Evolutionary conservation across 2,888 invertebrate species (phyloP).

Genomic region (Steinernema scapterisci): DNA sequence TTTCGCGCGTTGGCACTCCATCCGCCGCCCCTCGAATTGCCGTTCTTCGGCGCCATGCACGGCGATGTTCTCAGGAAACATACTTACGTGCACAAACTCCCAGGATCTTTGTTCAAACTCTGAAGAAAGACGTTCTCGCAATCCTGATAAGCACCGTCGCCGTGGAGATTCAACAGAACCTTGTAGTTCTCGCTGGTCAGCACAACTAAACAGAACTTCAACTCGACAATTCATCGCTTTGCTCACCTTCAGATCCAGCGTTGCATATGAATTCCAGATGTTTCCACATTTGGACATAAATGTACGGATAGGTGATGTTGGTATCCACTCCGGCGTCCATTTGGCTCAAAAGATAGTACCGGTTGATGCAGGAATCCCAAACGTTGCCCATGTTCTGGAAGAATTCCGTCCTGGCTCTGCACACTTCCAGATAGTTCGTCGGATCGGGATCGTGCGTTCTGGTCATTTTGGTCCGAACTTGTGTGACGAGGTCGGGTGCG

Average conservation of each 20-base stretch:
- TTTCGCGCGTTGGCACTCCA: too few species aligned
- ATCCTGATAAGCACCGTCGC: not conserved
- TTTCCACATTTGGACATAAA: not conserved
- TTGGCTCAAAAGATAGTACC: not conserved
- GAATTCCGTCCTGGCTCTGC: not conserved
- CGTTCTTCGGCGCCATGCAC: too few species aligned
- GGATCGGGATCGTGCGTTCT: too few species aligned
- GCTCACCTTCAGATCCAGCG: not conserved
- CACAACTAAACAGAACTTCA: not conserved
- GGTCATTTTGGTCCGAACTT: not conserved
- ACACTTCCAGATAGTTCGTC: not conserved
- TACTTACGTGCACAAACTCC: not conserved
- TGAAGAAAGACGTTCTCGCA: not conserved
- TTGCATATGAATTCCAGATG: slow-evolving; percentile 13
- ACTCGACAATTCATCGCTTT: too few species aligned
- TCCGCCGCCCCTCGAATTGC: too few species aligned
- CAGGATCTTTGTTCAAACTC: not conserved
- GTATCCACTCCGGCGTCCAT: not conserved
- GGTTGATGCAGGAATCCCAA: not conserved
- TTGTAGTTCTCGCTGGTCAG: not conserved
- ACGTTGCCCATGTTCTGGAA: not conserved
- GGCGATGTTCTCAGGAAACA: not conserved
- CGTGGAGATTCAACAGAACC: not conserved
- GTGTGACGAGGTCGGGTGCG: not conserved
- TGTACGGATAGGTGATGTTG: not conserved